phyloP scores from a whole-genome alignment of 2,888 invertebrate genomes.

The Luffia ferchaultella region DNA sequence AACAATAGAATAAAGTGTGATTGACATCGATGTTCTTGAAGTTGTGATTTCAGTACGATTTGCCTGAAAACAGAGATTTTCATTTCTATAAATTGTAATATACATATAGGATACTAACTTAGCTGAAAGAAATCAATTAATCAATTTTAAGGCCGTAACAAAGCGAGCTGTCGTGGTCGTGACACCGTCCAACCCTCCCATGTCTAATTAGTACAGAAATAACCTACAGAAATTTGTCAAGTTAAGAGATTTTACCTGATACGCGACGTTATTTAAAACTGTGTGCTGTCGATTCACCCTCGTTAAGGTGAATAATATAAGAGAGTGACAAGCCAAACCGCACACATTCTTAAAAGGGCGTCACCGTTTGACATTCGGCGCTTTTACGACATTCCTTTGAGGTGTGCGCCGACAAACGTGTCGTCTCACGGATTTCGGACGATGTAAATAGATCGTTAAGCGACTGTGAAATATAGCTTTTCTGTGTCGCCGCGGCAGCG shows the following conservation, averaged over 20 bases:
- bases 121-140: neutral
- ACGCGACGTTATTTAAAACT: too few relatives aligned
- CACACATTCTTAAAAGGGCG: too few relatives aligned
- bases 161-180: constrained; percentile 12
- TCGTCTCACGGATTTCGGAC: constrained; percentile 19
- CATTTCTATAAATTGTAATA: neutral
- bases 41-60: too few relatives aligned
- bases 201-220: constrained; percentile 64
- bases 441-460: constrained; percentile 51
- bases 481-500: neutral
- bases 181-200: constrained; percentile 38
- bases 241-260: constrained; percentile 37
- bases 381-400: constrained; percentile 53
- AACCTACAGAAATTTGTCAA: constrained; percentile 58
- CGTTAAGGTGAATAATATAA: too few relatives aligned
- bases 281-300: too few relatives aligned
- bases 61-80: neutral
- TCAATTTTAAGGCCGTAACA: constrained; percentile 7
- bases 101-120: neutral
- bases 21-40: too few relatives aligned
- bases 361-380: too few relatives aligned
- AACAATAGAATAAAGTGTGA: too few relatives aligned
- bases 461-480: constrained; percentile 45
- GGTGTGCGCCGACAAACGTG: constrained; percentile 27
- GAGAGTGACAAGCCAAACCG: too few relatives aligned